Conservation (phyloP, 2,888 invertebrate species). For the Epistrophe grossulariae region DNA sequence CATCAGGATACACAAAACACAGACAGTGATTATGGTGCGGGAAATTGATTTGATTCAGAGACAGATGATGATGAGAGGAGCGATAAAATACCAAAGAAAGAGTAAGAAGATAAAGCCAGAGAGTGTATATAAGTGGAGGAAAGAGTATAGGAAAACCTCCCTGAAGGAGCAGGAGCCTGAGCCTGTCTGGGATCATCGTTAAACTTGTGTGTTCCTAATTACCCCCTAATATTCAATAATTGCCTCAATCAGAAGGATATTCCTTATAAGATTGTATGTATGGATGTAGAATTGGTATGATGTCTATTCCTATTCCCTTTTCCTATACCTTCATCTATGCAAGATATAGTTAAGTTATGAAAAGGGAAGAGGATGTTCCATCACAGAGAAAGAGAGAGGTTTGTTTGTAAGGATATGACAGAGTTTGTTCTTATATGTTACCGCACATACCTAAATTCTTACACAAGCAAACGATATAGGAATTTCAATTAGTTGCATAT, state of each 20-base stretch:
- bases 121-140: not conserved
- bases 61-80: conserved; percentile 49
- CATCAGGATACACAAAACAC: conserved; percentile 51
- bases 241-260: conserved; percentile 63
- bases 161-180: not conserved
- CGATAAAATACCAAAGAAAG: not conserved
- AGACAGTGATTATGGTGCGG: conserved; percentile 67
- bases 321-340: not conserved
- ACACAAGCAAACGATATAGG: conserved; percentile 46
- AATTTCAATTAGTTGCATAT: conserved; percentile 75
- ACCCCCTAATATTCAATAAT: conserved; percentile 75
- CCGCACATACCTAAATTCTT: conserved; percentile 18
- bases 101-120: not conserved
- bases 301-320: not conserved
- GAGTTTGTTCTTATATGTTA: conserved; percentile 65
- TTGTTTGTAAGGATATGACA: conserved; percentile 40
- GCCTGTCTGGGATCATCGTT: not conserved
- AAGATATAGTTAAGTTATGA: conserved; percentile 15
- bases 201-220: conserved; percentile 70
- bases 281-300: not conserved
- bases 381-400: too few relatives aligned
- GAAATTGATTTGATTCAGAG: conserved; percentile 68
- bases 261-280: conserved; percentile 21
- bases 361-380: conserved; percentile 19
- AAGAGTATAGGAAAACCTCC: conserved; percentile 1